Evolutionary conservation across 2,797 vertebrate genomes (phyloP), one percentile per base, ranked within the genome.

Genomic region (Sarcophilus harrisii): DNA sequence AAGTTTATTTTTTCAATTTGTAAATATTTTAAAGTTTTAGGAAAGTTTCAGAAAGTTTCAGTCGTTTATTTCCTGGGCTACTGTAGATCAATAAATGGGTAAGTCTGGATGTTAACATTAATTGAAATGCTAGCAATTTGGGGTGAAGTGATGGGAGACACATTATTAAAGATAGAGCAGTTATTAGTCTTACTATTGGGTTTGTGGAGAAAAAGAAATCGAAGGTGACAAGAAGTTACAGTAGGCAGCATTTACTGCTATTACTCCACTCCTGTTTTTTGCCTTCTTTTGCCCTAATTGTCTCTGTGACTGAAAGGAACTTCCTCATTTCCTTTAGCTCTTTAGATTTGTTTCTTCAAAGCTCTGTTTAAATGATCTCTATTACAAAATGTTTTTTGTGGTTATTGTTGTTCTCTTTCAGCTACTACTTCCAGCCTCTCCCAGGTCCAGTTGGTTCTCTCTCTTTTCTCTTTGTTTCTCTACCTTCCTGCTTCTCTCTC

Each of bases 101-200:
- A 58, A 60, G n/a, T 21, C 3, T 55, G 55, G 21, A 38, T 32
- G 95, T 93, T 97, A 94, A 91, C n/a, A 90, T 97, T 94, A 92
- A 96, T 95, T 95, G 96, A 96, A 96, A 97, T 94, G 89, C 94
- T 58, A 49, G 73, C 52, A 73, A 91, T 90, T 60, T 58, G 90
- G 73, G 38, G 93, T 96, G 55, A 29, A 90, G 49, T 81, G 62
- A 93, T 92, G 58, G 27, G 73, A 95, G 66, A 49, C 32, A 95
- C 95, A 73, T 32, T 90, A 32, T 55, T 45, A 54, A 54, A 55
- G 93, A 95, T 45, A 92, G 93, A 97, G 95, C 18, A 93, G 57
- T 93, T 95, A 59, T 92, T 91, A 90, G 73, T 92, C 60, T 89
- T 93, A 58, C 30, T 18, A 13, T 92, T 38, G 89, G 62, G 0